These are phyloP conservation scores for Tursiops truncatus DNA, from an alignment of 2,113 vertebrate genomes.

Conservation along the genomic window DNA sequence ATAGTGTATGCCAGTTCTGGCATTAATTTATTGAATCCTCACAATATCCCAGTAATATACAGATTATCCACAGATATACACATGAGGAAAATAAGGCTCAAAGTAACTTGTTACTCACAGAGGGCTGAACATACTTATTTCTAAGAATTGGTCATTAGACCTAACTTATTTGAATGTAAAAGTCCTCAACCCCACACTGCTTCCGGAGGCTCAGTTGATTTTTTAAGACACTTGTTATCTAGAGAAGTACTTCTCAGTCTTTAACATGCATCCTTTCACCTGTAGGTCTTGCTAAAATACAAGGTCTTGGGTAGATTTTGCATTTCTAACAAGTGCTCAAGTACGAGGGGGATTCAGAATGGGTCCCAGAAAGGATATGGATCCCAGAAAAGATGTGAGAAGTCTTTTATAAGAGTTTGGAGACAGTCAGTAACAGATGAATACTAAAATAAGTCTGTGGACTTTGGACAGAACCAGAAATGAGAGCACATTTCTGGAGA, in stretches of 20 bases:
- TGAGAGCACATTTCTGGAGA: neutral
- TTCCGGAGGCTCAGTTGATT: neutral
- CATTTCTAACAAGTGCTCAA: neutral
- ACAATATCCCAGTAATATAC: neutral
- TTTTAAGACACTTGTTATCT: neutral
- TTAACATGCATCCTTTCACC: neutral
- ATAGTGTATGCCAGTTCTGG: accelerated
- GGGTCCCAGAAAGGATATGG: neutral
- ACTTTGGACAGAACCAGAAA: neutral
- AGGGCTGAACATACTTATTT: neutral
- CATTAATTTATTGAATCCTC: neutral
- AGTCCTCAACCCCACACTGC: neutral
- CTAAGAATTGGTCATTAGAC: neutral
- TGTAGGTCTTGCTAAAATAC: neutral
- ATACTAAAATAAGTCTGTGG: neutral
- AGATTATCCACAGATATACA: neutral
- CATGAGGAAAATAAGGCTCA: neutral
- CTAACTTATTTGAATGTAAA: neutral
- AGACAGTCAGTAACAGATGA: neutral
- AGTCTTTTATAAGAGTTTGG: neutral
- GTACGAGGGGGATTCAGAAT: neutral
- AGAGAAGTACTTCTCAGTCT: neutral
- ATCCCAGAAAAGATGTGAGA: neutral
- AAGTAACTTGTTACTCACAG: neutral
- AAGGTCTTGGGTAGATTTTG: neutral